phyloP scores from a whole-genome alignment of 2,888 invertebrate genomes.

The Acholoe squamosa region DNA sequence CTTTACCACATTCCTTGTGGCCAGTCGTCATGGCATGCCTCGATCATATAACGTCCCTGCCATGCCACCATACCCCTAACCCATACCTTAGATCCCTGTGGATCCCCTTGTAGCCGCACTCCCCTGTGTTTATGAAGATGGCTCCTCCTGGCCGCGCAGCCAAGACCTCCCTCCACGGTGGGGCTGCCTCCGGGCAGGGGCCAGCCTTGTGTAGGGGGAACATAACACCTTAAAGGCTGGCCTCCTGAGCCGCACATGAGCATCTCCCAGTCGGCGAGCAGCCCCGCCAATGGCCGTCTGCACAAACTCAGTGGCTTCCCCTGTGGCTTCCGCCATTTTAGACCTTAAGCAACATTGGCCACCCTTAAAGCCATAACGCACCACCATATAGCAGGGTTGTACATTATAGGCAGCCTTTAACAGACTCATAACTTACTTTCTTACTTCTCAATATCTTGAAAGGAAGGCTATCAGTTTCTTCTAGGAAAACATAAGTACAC shows the following conservation, averaged over 20 bases:
- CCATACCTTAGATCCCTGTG: neutral
- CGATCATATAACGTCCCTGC: neutral
- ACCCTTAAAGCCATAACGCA: no score
- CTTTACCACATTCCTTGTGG: neutral
- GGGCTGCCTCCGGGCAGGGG: neutral
- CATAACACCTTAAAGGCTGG: slow-evolving; percentile 12
- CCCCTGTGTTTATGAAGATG: slow-evolving; percentile 15
- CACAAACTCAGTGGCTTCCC: neutral
- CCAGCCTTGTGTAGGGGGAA: neutral
- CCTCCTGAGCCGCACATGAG: neutral
- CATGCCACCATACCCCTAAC: no score
- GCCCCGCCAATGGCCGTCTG: neutral
- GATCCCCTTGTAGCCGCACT: neutral
- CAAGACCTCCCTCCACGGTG: neutral
- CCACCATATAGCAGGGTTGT: no score
- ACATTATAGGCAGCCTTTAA: no score
- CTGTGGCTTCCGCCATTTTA: slow-evolving; percentile 27
- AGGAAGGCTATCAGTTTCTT: no score
- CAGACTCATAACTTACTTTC: no score
- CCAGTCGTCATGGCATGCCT: neutral
- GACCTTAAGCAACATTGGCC: neutral
- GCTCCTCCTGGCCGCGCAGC: neutral
- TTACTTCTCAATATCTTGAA: no score
- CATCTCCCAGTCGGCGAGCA: neutral
- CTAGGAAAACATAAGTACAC: no score